These are phyloP conservation scores for Hippopotamyrus pictus DNA, from an alignment of 2,797 vertebrate species.

Conservation along the genomic window DNA sequence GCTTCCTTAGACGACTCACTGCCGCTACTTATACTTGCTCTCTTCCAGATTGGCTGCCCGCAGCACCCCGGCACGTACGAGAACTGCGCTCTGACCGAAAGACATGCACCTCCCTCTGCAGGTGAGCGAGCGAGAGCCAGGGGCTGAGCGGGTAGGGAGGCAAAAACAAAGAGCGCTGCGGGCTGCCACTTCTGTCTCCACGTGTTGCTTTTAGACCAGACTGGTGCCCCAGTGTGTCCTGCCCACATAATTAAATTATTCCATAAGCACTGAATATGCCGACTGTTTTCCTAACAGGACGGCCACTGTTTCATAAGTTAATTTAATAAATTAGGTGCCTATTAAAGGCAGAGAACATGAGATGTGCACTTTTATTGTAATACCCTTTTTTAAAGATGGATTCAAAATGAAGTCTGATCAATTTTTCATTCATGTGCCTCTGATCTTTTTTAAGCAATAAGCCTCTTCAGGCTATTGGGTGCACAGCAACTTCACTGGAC, in stretches of 20 bases:
- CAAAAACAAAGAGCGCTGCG: not conserved
- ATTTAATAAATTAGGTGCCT: not conserved
- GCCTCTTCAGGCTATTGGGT: not conserved
- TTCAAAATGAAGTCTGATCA: not conserved
- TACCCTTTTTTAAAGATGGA: not conserved
- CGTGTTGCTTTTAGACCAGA: not conserved
- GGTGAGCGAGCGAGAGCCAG: constrained; percentile 33
- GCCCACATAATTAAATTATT: constrained; percentile 13
- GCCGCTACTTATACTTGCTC: constrained; percentile 17
- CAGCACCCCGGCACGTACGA: constrained; percentile 66
- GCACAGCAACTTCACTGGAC: not conserved
- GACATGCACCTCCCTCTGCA: constrained; percentile 44
- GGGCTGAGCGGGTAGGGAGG: not conserved
- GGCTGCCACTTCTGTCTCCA: not conserved
- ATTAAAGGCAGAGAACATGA: constrained; percentile 11
- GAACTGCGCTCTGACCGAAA: constrained; percentile 67
- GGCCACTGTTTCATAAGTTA: constrained; percentile 8
- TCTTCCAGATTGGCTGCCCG: constrained; percentile 60
- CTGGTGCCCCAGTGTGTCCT: not conserved
- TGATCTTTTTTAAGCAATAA: not conserved
- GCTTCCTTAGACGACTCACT: constrained; percentile 46
- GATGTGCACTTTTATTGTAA: constrained; percentile 3
- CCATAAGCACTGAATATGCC: not conserved
- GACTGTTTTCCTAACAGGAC: constrained; percentile 7
- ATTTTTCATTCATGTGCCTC: not conserved